Evolutionary conservation across 1,140 invertebrate species (phyloP).

Genomic region (Phocides pigmalion): DNA sequence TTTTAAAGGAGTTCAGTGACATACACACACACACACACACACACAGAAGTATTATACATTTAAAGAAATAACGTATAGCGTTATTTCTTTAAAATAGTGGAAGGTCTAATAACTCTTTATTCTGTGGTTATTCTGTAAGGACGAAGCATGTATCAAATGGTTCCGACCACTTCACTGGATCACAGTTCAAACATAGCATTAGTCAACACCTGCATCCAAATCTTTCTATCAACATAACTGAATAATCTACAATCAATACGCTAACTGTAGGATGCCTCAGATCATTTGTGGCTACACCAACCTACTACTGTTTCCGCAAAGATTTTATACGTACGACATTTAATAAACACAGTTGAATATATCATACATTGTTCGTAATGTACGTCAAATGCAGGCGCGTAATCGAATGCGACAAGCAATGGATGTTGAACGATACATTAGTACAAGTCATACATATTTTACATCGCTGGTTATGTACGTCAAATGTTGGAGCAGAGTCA

Average conservation of each 20-base stretch:
- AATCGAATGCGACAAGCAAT: background rate
- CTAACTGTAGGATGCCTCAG: constrained; percentile 5
- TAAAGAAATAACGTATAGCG: too few relatives aligned
- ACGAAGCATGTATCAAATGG: too few relatives aligned
- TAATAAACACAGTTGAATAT: background rate
- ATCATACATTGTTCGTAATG: background rate
- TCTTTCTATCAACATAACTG: constrained; percentile 13
- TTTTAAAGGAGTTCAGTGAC: too few relatives aligned
- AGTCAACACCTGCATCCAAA: background rate
- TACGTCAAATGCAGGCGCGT: too few relatives aligned
- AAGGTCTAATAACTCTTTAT: too few relatives aligned
- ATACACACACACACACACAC: too few relatives aligned
- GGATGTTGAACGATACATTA: background rate
- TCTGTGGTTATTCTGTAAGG: too few relatives aligned
- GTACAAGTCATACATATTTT: too few relatives aligned
- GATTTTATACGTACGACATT: background rate
- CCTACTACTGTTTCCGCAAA: background rate
- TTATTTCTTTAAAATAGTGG: too few relatives aligned
- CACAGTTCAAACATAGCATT: background rate
- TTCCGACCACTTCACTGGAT: background rate
- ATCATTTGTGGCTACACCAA: constrained; percentile 20
- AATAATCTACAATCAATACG: constrained; percentile 26
- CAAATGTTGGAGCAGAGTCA: too few relatives aligned
- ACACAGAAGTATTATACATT: too few relatives aligned
- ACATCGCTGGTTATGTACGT: too few relatives aligned